A percentile compares a stretch with the other conserved stretches of the same genome.
Evolutionary conservation across 2,113 vertebrate species (phyloP).

Genomic region (Microcebus ravelobensis): DNA sequence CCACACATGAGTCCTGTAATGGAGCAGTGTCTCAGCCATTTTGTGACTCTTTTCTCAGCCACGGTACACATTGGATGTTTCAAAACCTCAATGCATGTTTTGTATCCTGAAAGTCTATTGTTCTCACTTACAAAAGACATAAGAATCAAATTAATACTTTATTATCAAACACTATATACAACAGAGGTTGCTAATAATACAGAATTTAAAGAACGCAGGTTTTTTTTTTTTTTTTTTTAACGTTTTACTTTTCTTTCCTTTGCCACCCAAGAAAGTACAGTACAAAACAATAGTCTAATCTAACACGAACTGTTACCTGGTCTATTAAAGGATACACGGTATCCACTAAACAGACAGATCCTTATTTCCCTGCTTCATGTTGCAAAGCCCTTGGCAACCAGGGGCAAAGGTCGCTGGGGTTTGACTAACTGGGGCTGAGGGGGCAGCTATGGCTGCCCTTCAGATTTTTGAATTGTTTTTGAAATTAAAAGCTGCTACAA

Average conservation of each 20-base stretch:
- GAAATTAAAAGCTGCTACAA: slow-evolving; percentile 68
- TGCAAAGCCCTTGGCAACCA: slow-evolving; percentile 89
- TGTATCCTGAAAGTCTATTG: slow-evolving; percentile 94
- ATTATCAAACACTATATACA: slow-evolving; percentile 99
- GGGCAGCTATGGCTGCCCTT: slow-evolving; percentile 61
- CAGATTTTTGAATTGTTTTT: slow-evolving; percentile 59
- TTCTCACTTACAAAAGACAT: slow-evolving; percentile 98
- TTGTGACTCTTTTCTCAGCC: slow-evolving; percentile 86
- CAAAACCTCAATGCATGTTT: slow-evolving; percentile 89
- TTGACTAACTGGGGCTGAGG: slow-evolving; percentile 64
- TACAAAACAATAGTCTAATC: slow-evolving; percentile 97
- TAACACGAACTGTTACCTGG: slow-evolving; percentile 96
- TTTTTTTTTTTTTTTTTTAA: slow-evolving; percentile 81
- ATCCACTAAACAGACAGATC: slow-evolving; percentile 97
- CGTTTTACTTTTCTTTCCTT: slow-evolving; percentile 92
- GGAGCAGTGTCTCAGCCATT: slow-evolving; percentile 81
- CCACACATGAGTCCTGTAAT: slow-evolving; percentile 85
- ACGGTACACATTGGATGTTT: slow-evolving; percentile 85
- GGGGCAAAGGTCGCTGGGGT: slow-evolving; percentile 82
- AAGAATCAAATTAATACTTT: slow-evolving; percentile 99
- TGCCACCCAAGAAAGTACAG: slow-evolving; percentile 97
- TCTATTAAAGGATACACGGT: slow-evolving; percentile 99
- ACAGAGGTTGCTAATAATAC: slow-evolving; percentile 95
- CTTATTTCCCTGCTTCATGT: slow-evolving; percentile 94
- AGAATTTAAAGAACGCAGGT: slow-evolving; percentile 90